Evolutionary conservation across 2,113 vertebrate genomes (phyloP).

Genomic region (Probosciger aterrimus): DNA sequence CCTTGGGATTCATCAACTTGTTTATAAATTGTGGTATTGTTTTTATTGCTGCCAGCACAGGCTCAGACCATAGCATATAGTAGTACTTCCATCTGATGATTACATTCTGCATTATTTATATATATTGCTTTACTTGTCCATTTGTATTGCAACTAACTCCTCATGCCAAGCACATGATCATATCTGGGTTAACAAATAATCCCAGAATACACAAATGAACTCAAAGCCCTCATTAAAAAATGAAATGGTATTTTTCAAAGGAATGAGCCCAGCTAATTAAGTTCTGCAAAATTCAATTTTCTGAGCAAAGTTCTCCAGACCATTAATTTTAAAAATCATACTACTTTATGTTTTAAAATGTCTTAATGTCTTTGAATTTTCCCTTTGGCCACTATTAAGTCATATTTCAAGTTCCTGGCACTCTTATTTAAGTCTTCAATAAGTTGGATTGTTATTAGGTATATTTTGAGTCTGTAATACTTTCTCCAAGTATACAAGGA

Average conservation of each 20-base stretch:
- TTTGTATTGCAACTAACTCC: background rate
- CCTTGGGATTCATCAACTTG: background rate
- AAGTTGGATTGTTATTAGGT: background rate
- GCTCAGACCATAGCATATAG: background rate
- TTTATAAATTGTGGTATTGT: background rate
- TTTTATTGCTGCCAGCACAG: background rate
- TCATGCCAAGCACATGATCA: background rate
- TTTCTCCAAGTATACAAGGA: background rate
- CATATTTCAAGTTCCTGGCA: conserved; percentile 34
- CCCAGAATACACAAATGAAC: background rate
- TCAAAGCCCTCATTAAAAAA: background rate
- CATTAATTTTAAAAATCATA: conserved; percentile 1
- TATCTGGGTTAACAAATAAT: conserved; percentile 18
- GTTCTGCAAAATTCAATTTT: conserved; percentile 22
- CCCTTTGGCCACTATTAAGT: background rate
- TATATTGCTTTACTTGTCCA: background rate
- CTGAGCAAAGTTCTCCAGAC: background rate
- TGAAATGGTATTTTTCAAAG: background rate
- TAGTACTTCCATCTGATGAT: background rate
- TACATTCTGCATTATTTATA: background rate
- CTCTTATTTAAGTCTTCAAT: background rate
- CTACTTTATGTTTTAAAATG: background rate
- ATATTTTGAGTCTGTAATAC: background rate
- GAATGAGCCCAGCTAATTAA: background rate
- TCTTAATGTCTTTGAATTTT: background rate